Evolutionary conservation across 2,888 invertebrate genomes (phyloP), one percentile per base, ranked within the genome.

Genomic region (Ennomos quercinarius): DNA sequence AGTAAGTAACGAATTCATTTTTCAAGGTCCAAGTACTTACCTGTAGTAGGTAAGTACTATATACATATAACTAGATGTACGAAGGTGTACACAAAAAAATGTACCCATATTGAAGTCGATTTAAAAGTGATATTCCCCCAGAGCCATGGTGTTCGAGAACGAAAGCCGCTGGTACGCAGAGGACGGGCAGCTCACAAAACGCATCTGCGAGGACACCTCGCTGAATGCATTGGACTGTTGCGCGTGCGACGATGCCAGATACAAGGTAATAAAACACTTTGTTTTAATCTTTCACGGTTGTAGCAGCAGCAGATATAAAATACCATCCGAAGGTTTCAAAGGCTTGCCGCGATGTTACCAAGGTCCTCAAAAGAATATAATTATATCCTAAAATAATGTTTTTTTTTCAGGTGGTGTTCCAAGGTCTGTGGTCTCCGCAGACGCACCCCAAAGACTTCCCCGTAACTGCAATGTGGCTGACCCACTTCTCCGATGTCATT

Each of bases 391-490:
- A 27, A 27, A 27, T 27, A 27, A 27, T 27, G 27, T 5, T 17
- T n/a, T 47, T 5, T 8, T 57, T 78, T 2, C 71, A 96, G 96
- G 89, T 96, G 82, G 94, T 94, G 83, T 99, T 97, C 81, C 96
- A 99, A 87, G 99, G 99, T 0, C 94, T 98, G 54, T 99, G 99
- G 99, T 98, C 99, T 0, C 95, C 97, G 70, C 95, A 96, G 77
- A 98, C 99, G 0, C 99, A 99, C 85, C 99, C 99, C 0, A 99
- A 97, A 87, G 97, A 99, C 87, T 99, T 97, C 87, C 99, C 99
- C 0, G 95, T 94, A 77, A 81, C 86, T 55, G 96, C 97, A 41
- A 92, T 96, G 64, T 98, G 98, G 96, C 87, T 98, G 63, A 97
- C 98, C 0, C 98, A 99, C 87, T 99, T 99, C 93, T 99, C 99